phyloP scores from a whole-genome alignment of 2,888 invertebrate genomes.

The Agelastica alni region DNA sequence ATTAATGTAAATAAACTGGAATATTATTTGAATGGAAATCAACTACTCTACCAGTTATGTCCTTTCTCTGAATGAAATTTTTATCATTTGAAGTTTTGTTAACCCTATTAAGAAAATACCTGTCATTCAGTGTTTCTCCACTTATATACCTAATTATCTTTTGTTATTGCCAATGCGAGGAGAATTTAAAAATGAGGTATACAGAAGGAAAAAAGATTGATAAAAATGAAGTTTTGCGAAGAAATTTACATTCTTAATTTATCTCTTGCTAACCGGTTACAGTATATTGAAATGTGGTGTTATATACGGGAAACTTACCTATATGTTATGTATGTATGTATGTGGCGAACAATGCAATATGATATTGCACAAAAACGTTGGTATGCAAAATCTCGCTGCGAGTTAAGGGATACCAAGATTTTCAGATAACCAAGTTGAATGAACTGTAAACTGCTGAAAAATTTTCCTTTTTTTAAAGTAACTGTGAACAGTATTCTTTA shows the following conservation, averaged over 20 bases:
- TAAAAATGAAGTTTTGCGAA: conserved; percentile 12
- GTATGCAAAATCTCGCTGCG: conserved; percentile 28
- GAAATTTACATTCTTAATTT: conserved; percentile 30
- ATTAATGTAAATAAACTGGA: conserved; percentile 1
- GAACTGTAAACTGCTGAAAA: conserved; percentile 14
- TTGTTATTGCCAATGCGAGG: conserved; percentile 19
- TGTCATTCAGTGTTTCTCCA: conserved; percentile 30
- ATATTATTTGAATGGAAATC: conserved; percentile 27
- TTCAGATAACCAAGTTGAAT: conserved; percentile 27
- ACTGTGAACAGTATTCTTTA: conserved; percentile 3
- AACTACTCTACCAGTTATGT: conserved; percentile 33
- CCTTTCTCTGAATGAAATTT: conserved; percentile 35
- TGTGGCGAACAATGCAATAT: conserved; percentile 30
- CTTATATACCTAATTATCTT: conserved; percentile 25
- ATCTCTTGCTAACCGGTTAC: conserved; percentile 34
- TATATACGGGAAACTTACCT: conserved; percentile 27
- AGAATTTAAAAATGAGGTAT: conserved; percentile 9
- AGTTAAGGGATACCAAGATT: conserved; percentile 28
- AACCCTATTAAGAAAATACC: conserved; percentile 34
- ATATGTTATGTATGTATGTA: conserved; percentile 22
- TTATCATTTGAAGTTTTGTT: conserved; percentile 39
- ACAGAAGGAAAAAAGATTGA: conserved; percentile 6
- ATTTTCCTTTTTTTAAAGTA: conserved; percentile 1
- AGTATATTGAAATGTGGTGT: conserved; percentile 29
- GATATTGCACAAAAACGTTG: conserved; percentile 31